phyloP scores from a whole-genome alignment of 2,797 vertebrate genomes.

The Argentina silus region DNA sequence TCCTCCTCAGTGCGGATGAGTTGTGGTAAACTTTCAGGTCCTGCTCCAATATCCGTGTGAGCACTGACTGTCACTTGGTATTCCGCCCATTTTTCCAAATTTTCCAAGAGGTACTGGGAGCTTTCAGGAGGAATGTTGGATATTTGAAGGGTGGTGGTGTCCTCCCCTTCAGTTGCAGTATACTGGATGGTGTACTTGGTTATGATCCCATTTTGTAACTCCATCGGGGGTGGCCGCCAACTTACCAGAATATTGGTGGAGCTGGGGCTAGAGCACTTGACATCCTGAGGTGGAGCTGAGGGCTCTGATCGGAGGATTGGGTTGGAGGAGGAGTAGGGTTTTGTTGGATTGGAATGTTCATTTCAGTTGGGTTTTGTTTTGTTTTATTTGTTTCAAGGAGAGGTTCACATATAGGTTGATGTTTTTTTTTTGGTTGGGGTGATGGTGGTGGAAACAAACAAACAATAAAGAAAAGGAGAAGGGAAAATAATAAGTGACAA shows the following conservation, averaged over 20 bases:
- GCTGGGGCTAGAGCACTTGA: conserved; percentile 94
- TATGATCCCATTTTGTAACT: conserved; percentile 96
- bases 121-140: conserved; percentile 87
- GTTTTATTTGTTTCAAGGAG: conserved; percentile 70
- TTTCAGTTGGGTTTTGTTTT: conserved; percentile 67
- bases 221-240: conserved; percentile 93
- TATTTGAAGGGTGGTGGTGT: conserved; percentile 82
- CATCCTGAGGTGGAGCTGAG: conserved; percentile 95
- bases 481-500: conserved; percentile 81
- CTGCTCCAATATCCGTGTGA: conserved; percentile 95
- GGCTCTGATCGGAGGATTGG: conserved; percentile 84
- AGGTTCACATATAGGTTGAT: conserved; percentile 83
- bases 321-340: conserved; percentile 49
- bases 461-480: conserved; percentile 71
- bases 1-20: conserved; percentile 99
- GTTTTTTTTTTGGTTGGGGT: conserved; percentile 69
- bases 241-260: conserved; percentile 99
- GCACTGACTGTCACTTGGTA: conserved; percentile 94
- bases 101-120: conserved; percentile 94
- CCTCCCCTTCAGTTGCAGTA: conserved; percentile 86
- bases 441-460: conserved; percentile 79
- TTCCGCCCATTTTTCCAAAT: conserved; percentile 99
- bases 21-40: conserved; percentile 92
- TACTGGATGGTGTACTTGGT: conserved; percentile 93
- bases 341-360: conserved; percentile 50